Evolutionary conservation across 2,113 vertebrate species (phyloP).

Genomic region (Mesitornis unicolor): DNA sequence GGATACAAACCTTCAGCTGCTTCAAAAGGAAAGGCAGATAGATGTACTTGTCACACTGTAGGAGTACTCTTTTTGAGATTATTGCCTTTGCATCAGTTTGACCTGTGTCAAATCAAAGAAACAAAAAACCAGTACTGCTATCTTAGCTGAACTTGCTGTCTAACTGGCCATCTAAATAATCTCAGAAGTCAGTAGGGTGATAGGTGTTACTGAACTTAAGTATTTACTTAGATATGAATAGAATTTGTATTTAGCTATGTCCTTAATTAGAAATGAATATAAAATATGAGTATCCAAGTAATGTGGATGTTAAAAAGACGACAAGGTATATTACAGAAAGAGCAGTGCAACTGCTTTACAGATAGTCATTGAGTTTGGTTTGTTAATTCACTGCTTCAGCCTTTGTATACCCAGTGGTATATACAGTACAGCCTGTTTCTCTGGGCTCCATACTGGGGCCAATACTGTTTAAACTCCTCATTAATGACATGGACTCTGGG

Average conservation of each 20-base stretch:
- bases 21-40: not conserved
- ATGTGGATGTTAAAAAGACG: not conserved
- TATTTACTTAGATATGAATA: not conserved
- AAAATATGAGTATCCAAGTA: not conserved
- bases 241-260: not conserved
- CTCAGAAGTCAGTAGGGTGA: not conserved
- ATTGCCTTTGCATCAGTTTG: not conserved
- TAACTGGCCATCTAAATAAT: not conserved
- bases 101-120: not conserved
- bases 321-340: not conserved
- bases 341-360: not conserved
- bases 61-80: not conserved
- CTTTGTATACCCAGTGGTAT: not conserved
- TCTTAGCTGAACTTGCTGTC: not conserved
- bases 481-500: not conserved
- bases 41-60: not conserved
- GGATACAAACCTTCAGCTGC: slow-evolving; percentile 36
- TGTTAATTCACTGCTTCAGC: not conserved
- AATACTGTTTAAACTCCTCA: not conserved
- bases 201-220: not conserved
- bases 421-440: not conserved
- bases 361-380: not conserved
- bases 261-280: not conserved
- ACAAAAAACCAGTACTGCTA: not conserved
- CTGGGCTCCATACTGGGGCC: not conserved